Evolutionary conservation across 2,797 vertebrate genomes (phyloP), one percentile per base, ranked within the genome.

Genomic region (Rhabdomys pumilio): DNA sequence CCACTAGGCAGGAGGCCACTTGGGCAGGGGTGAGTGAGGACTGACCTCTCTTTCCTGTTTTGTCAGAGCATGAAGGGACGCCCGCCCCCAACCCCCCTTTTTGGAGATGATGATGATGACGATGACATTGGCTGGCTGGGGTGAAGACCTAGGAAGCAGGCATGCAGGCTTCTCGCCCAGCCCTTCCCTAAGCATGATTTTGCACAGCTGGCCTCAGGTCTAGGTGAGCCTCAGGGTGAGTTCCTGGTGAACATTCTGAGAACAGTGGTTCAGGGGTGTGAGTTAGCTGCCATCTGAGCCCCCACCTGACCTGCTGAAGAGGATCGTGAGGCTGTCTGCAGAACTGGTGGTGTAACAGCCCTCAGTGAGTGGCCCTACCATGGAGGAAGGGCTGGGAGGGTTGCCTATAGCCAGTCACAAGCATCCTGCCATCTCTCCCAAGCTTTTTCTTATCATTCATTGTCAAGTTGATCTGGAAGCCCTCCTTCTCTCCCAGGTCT

Each of bases 41-140:
- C 95, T 98, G 96, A 97, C 85, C 59, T 12, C 63, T 98, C 50
- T 97, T 97, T 97, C 95, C 79, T 98, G 95, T 41, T 98, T 96
- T 98, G 98, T 93, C 98, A 99, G 99, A 99, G 99, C 98, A 98
- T 99, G 98, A 99, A 99, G 98, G 99, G 99, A 5, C 98, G 91
- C 4, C 99, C 99, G 0, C 99, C 99, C 11, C 99, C 99, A 0
- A 94, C 99, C 1, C 99, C 99, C 0, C 99, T 99, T 97, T 99
- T 99, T 12, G 99, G 98, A 76, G 99, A 99, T 2, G 99, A 99
- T 0, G 99, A 99, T 0, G 99, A 99, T 0, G 99, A 99, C 0
- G 99, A 99, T 0, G 99, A 99, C 89, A 98, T 99, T 98, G 99
- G 99, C 98, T 99, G 99, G 99, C 97, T 99, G 96, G 99, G 99